Conservation (phyloP, 2,888 invertebrate genomes). For the Cantharis rufa region DNA sequence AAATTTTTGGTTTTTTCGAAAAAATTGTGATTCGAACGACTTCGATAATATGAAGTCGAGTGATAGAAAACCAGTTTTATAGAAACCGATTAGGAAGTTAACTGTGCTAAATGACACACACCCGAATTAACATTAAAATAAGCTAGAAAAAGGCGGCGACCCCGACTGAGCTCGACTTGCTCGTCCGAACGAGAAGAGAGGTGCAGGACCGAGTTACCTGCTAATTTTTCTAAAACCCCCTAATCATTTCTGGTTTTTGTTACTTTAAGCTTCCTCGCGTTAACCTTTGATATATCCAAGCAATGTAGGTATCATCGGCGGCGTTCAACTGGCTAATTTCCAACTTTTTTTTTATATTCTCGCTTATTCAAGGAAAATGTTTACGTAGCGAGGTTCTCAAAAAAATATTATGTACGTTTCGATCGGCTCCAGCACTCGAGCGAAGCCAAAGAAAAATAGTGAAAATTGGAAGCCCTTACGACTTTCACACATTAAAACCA, state of each 20-base stretch:
- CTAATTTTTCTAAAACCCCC: neutral
- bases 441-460: neutral
- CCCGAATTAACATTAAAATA: neutral
- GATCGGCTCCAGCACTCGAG: no score
- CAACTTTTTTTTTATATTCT: neutral
- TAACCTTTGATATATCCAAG: neutral
- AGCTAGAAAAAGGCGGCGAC: neutral
- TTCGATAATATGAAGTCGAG: neutral
- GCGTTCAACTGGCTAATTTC: neutral
- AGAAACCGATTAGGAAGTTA: neutral
- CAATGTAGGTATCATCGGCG: neutral
- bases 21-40: neutral
- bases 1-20: neutral
- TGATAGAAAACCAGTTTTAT: neutral
- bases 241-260: neutral
- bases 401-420: no score
- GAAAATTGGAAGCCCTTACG: neutral
- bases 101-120: neutral
- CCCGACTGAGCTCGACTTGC: neutral
- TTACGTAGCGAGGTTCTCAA: neutral
- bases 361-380: neutral
- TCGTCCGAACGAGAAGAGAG: neutral
- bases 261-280: neutral
- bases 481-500: neutral
- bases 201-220: neutral